Evolutionary conservation across 37 sponge, comb jelly and placozoan genomes (phyloP).

Genomic region (Halisarca cf. caerulea): DNA sequence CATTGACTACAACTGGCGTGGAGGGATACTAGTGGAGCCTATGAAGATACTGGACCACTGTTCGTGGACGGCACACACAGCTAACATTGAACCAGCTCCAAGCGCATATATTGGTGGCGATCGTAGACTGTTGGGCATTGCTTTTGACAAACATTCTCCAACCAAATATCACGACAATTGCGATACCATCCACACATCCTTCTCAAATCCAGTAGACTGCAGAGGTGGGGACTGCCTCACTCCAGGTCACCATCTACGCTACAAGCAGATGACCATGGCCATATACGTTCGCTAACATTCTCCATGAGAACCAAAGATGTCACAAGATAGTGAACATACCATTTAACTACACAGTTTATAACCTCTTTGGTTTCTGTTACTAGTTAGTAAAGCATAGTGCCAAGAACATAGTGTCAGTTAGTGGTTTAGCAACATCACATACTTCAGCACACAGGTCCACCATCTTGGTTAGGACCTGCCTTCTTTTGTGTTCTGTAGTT

Average conservation of each 20-base stretch:
- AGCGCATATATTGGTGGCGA: neutral
- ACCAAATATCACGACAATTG: conserved; percentile 10
- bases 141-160: conserved; percentile 20
- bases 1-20: conserved; percentile 38
- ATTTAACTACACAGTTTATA: no score
- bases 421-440: no score
- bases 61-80: neutral
- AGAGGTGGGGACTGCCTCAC: neutral
- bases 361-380: no score
- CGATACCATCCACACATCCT: neutral
- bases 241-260: neutral
- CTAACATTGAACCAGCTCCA: conserved; percentile 18
- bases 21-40: conserved; percentile 29
- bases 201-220: neutral
- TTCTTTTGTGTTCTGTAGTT: no score
- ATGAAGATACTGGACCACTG: conserved; percentile 12
- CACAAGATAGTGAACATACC: no score
- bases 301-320: no score
- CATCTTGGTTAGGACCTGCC: no score
- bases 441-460: no score
- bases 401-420: no score
- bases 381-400: no score
- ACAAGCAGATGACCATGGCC: neutral
- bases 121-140: conserved; percentile 6
- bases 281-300: neutral